These are phyloP conservation scores for Coregonus sp. DNA, from an alignment of 2,797 vertebrate species.

Conservation along the genomic window DNA sequence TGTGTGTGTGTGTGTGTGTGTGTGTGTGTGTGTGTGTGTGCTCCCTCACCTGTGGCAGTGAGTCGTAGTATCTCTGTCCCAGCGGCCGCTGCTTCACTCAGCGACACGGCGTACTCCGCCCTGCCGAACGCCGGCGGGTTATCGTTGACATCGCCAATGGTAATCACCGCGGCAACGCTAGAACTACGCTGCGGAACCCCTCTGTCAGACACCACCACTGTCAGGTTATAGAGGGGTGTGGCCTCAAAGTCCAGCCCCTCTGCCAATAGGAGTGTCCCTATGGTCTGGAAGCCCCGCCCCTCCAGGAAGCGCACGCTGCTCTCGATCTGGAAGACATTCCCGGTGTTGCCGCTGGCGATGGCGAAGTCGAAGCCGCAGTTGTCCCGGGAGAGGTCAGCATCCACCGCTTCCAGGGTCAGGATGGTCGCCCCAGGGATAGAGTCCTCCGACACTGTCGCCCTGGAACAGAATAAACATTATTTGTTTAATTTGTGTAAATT, in stretches of 20 bases:
- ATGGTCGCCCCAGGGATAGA: slow-evolving; percentile 86
- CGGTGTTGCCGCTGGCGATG: slow-evolving; percentile 88
- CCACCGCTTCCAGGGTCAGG: slow-evolving; percentile 87
- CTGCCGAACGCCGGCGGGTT: slow-evolving; percentile 87
- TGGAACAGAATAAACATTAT: slow-evolving; percentile 27
- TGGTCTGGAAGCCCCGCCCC: slow-evolving; percentile 80
- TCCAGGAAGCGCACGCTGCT: slow-evolving; percentile 83
- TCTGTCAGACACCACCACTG: slow-evolving; percentile 88
- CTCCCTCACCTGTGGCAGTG: slow-evolving; percentile 77
- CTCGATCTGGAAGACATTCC: slow-evolving; percentile 93
- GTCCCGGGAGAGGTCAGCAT: slow-evolving; percentile 84
- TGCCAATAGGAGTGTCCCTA: slow-evolving; percentile 87
- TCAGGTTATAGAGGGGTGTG: slow-evolving; percentile 87
- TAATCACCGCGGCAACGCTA: slow-evolving; percentile 83
- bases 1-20: neutral
- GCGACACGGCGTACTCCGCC: slow-evolving; percentile 80
- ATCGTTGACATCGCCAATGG: slow-evolving; percentile 87
- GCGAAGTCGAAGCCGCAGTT: slow-evolving; percentile 92
- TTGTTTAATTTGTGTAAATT: too few relatives aligned
- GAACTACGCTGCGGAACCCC: slow-evolving; percentile 88
- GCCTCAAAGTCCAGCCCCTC: slow-evolving; percentile 92
- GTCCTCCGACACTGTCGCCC: slow-evolving; percentile 85
- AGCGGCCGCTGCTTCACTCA: slow-evolving; percentile 82
- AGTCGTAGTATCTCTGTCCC: slow-evolving; percentile 90
- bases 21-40: neutral